Base-by-base conservation (phyloP, 2,797 vertebrate genomes). In the Oryzias dopingdopingensis region DNA sequence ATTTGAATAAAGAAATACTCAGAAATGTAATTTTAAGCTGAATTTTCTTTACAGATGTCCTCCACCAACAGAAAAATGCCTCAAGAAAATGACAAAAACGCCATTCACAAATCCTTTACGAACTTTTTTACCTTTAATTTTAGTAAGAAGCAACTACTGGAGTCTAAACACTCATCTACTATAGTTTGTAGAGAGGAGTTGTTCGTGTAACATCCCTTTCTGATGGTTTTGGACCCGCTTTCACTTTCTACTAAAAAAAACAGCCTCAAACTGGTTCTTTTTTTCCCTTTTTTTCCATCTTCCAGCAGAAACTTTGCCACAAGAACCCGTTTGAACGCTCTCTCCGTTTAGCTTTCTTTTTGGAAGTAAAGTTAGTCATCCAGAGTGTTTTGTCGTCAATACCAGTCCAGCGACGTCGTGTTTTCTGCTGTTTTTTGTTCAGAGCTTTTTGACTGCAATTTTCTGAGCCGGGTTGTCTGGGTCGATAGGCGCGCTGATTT, bases 401-500 rank as follows among this genome's bases (percentile, higher is more conserved):
- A 88, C 75, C 70, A 81, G 46, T 70, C 75, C 59, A 75, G 63
- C 69, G 70, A 74, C 77, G 82, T 12, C 32, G 32, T 37, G 24
- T 85, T 85, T 84, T 81, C 85, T 85, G 81, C 32, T 37, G 10
- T 4, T 37, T 83, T 87, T 85, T 86, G 78, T 80, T 80, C 62
- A 37, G 8, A 4, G 77, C 75, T 77, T 73, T 74, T 49, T 53
- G 72, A 81, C 82, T 75, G 83, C 86, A 84, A 86, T 88, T 87
- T 84, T 81, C 74, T 71, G 80, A 79, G 66, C 59, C 61, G 79
- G 83, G 23, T 72, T 73, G 82, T 81, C 73, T 65, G 65, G 80
- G 83, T 90, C 87, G 76, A 91, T 90, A 81, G 59, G 14, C 3
- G 42, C 56, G 83, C 85, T 89, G 88, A 90, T 90, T 90, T 84